A percentile compares a stretch with the other conserved stretches of the same genome.
Conservation (phyloP, 2,888 invertebrate genomes). For the Pseudolycoriella hygida region DNA sequence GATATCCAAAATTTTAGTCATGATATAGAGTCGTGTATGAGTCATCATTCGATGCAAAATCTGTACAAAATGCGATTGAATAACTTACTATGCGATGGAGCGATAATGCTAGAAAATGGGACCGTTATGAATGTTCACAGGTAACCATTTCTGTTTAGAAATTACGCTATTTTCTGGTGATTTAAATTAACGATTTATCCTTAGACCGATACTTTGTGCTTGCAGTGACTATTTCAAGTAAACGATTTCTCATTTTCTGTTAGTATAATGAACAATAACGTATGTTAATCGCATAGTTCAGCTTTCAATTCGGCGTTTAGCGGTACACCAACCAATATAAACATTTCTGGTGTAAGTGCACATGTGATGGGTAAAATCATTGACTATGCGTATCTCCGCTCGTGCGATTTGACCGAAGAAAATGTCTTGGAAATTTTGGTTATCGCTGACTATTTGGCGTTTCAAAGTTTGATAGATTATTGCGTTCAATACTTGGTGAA, state of each 20-base stretch:
- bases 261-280: no score
- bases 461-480: conserved; percentile 60
- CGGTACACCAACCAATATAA: conserved; percentile 45
- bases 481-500: conserved; percentile 60
- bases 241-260: conserved; percentile 22
- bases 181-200: no score
- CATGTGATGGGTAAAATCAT: conserved; percentile 62
- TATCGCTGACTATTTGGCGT: conserved; percentile 76
- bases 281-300: conserved; percentile 33
- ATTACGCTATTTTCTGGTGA: no score
- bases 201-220: conserved; percentile 68
- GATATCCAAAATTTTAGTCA: conserved; percentile 5
- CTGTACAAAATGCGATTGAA: conserved; percentile 67
- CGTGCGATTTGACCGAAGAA: conserved; percentile 51
- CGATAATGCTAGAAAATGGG: conserved; percentile 65
- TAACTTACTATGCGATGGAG: conserved; percentile 75
- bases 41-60: conserved; percentile 67
- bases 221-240: conserved; percentile 85
- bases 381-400: conserved; percentile 70
- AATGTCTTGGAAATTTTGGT: conserved; percentile 70
- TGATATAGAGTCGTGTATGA: conserved; percentile 37
- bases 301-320: conserved; percentile 68
- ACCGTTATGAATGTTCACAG: conserved; percentile 70
- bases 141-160: no score
- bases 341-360: conserved; percentile 58